Evolutionary conservation across 2,113 vertebrate species (phyloP).

Genomic region (Osmerus mordax): DNA sequence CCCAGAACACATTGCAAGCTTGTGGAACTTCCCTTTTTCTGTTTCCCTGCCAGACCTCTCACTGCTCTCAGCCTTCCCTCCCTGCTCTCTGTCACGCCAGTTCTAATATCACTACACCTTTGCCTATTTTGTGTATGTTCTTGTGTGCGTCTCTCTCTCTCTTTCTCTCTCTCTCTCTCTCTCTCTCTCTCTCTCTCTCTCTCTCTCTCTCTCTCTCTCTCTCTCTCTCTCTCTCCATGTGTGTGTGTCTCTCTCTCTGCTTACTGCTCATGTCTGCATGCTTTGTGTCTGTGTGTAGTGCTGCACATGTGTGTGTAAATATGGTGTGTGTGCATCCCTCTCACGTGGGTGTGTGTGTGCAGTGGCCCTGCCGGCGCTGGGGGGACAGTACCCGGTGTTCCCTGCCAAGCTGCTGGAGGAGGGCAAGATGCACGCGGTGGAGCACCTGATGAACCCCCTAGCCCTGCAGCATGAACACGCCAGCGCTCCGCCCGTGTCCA

Average conservation of each 20-base stretch:
- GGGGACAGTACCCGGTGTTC: constrained; percentile 92
- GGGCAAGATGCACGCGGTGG: constrained; percentile 88
- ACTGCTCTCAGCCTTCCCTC: not conserved
- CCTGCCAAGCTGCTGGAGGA: constrained; percentile 93
- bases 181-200: no score
- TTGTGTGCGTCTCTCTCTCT: constrained; percentile 2
- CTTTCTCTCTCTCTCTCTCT: no score
- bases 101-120: no score
- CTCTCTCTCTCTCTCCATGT: not conserved
- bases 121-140: not conserved
- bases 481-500: constrained; percentile 76
- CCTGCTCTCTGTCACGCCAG: no score
- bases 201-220: not conserved
- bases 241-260: not conserved
- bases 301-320: not conserved
- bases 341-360: no score
- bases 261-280: not conserved
- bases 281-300: not conserved
- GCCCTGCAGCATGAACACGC: constrained; percentile 87
- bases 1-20: constrained; percentile 37
- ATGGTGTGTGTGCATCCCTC: constrained; percentile 10
- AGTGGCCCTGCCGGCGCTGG: constrained; percentile 85
- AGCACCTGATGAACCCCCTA: constrained; percentile 93
- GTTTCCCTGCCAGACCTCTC: constrained; percentile 14
- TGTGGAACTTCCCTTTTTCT: constrained; percentile 44